Evolutionary conservation across 2,888 invertebrate species (phyloP), one percentile per base, ranked within the genome.

Genomic region (Boloria euphrosyne): DNA sequence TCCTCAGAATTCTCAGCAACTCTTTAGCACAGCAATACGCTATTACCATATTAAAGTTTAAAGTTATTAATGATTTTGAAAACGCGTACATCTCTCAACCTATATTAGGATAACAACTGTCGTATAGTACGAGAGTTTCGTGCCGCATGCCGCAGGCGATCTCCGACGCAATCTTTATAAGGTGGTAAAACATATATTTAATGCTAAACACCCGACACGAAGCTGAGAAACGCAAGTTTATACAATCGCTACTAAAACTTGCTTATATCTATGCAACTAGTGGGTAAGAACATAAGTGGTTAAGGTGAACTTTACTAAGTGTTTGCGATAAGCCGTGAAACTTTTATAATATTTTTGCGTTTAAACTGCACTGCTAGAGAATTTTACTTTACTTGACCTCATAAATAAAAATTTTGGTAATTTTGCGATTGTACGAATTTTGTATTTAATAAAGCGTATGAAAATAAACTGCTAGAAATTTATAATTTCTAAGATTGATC

Each of bases 121-220:
- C 89, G 86, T 87, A 86, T 57, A 67, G 79, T 83, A 77, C 83
- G 79, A 84, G 83, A 80, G 83, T 77, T 84, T 89, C 90, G 90
- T 90, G 90, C 89, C 67, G 82, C 84, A 80, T 81, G 89, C 89
- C 84, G 79, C 78, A 71, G 85, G 86, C 80, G 78, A 89, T 89
- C 89, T 80, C 80, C 76, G 78, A 81, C 89, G 82, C 87, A 83
- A 89, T 90, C 90, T 90, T 89, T 90, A 90, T 89, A 90, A 92
- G 89, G 91, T 90, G 91, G 90, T 92, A 90, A 91, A 91, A 91
- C 91, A 90, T 90, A 90, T 90, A 90, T 90, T 90, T 90, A 90
- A 91, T 88, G 87, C 85, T 90, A 90, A 90, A 86, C 81, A 83
- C 77, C 81, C 78, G 80, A 82, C 88, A 85, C 86, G 88, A 85